phyloP scores from a whole-genome alignment of 2,797 vertebrate genomes.

The Sebastiscus tertius region DNA sequence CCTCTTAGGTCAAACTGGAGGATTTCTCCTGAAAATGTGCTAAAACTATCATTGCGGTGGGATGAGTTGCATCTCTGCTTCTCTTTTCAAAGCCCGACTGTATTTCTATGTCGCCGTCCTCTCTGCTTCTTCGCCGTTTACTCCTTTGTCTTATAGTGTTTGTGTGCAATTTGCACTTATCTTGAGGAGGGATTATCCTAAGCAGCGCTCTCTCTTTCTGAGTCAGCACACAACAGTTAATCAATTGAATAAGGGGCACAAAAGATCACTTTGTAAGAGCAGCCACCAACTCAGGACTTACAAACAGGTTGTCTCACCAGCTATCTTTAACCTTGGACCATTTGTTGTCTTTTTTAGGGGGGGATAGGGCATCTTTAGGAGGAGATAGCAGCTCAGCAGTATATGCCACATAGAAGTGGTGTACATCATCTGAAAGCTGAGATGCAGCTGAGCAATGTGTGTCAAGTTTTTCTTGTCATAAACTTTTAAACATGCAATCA shows the following conservation, averaged over 20 bases:
- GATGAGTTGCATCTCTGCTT: slow-evolving; percentile 86
- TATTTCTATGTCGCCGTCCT: neutral
- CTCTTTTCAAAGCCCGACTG: slow-evolving; percentile 39
- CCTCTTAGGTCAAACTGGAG: slow-evolving; percentile 25
- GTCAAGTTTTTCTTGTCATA: no score
- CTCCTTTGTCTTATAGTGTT: slow-evolving; percentile 46
- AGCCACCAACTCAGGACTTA: neutral
- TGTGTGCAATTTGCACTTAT: slow-evolving; percentile 39
- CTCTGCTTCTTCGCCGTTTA: slow-evolving; percentile 68
- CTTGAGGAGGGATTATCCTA: slow-evolving; percentile 66
- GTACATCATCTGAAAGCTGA: no score
- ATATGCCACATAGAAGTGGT: no score
- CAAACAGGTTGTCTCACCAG: neutral
- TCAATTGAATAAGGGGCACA: slow-evolving; percentile 41
- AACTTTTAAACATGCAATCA: neutral
- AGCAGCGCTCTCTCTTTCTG: slow-evolving; percentile 53
- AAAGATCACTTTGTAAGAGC: slow-evolving; percentile 42
- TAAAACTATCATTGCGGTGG: slow-evolving; percentile 87
- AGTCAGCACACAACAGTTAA: slow-evolving; percentile 62
- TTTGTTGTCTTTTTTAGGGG: no score
- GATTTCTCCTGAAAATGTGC: slow-evolving; percentile 87
- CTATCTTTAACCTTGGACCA: neutral
- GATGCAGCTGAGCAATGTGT: no score
- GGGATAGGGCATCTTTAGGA: no score
- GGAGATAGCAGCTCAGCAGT: no score